Conservation (phyloP, 2,888 invertebrate genomes). For the Pseudeuparius sepicola region DNA sequence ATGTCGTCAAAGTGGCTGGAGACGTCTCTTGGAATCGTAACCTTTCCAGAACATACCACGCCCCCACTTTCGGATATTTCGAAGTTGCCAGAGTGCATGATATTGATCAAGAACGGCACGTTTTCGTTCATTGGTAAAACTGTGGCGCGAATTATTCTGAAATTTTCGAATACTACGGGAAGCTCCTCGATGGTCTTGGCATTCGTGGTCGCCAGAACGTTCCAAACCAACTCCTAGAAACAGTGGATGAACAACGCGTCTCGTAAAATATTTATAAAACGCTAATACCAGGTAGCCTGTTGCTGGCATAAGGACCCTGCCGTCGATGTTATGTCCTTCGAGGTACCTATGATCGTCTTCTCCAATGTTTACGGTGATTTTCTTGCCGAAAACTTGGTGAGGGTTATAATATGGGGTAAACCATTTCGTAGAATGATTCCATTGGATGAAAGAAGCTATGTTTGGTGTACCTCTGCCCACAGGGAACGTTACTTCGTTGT, state of each 20-base stretch:
- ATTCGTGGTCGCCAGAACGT: constrained; percentile 40
- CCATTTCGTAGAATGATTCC: constrained; percentile 76
- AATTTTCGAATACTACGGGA: constrained; percentile 47
- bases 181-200: constrained; percentile 35
- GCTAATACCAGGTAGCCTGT: constrained; percentile 43
- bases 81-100: constrained; percentile 28
- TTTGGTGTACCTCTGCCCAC: constrained; percentile 52
- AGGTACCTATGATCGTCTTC: constrained; percentile 21
- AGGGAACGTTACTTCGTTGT: constrained; percentile 67
- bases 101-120: constrained; percentile 25
- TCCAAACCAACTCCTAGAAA: constrained; percentile 41
- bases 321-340: constrained; percentile 27
- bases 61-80: constrained; percentile 47
- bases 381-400: constrained; percentile 61
- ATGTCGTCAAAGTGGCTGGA: constrained; percentile 14
- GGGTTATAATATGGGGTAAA: constrained; percentile 56
- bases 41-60: constrained; percentile 56
- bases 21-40: constrained; percentile 46
- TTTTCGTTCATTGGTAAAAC: constrained; percentile 39
- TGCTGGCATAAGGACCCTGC: constrained; percentile 46
- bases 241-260: too few relatives aligned
- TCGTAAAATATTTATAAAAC: too few relatives aligned
- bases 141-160: too few relatives aligned
- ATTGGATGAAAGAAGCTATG: constrained; percentile 53
- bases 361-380: constrained; percentile 60